Percentiles rank a stretch among this genome's conserved stretches.
phyloP scores from a whole-genome alignment of 1,140 invertebrate species.

The Anastrepha obliqua region DNA sequence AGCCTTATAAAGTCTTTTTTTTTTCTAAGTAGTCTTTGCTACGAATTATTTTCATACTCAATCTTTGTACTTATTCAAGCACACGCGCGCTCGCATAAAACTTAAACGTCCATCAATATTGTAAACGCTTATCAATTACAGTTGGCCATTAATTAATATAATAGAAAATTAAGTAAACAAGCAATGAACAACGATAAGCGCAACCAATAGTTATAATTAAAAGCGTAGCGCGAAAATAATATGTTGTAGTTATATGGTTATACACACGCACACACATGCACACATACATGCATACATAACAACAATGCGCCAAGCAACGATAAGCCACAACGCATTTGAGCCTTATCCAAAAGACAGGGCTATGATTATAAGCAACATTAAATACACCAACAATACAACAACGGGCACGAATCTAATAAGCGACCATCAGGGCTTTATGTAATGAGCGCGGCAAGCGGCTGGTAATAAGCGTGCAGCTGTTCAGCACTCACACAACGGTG shows the following conservation, averaged over 20 bases:
- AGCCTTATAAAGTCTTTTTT: no score
- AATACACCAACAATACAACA: slow-evolving; percentile 13
- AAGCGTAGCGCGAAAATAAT: slow-evolving; percentile 12
- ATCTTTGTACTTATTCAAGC: no score
- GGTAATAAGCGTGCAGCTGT: slow-evolving; percentile 10
- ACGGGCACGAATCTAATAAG: slow-evolving; percentile 24
- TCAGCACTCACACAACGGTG: no score
- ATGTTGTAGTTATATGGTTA: neutral
- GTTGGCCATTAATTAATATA: slow-evolving; percentile 19
- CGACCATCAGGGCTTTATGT: neutral
- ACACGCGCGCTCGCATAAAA: no score
- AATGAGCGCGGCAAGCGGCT: slow-evolving; percentile 16
- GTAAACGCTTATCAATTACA: slow-evolving; percentile 44
- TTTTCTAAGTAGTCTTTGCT: no score
- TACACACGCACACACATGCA: no score
- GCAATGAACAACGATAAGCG: slow-evolving; percentile 4
- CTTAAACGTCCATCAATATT: no score
- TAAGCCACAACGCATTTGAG: neutral
- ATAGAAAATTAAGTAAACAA: slow-evolving; percentile 4
- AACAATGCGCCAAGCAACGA: neutral
- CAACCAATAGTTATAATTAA: neutral
- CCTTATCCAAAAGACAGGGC: neutral
- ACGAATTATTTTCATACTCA: no score
- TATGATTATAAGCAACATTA: neutral
- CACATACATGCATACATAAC: no score